Evolutionary conservation across 1,140 invertebrate genomes (phyloP).

Genomic region (Hydropsyche tenuis): DNA sequence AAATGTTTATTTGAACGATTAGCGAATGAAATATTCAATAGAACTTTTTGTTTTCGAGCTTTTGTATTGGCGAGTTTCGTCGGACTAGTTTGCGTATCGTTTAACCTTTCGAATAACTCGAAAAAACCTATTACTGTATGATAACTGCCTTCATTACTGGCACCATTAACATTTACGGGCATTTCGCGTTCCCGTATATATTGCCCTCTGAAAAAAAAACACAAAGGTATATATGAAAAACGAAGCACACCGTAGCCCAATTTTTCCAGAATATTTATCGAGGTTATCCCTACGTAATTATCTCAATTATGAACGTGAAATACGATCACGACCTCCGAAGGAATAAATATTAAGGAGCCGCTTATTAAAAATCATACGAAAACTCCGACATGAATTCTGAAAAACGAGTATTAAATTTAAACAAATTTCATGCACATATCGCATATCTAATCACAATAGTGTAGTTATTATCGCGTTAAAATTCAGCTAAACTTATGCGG

Average conservation of each 20-base stretch:
- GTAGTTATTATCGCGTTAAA: background rate
- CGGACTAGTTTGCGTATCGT: background rate
- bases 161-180: slow-evolving; percentile 40
- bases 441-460: background rate
- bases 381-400: background rate
- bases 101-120: background rate
- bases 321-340: background rate
- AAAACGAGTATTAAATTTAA: background rate
- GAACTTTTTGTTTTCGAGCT: no score
- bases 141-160: slow-evolving; percentile 48
- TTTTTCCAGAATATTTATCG: slow-evolving; percentile 31
- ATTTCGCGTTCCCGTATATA: slow-evolving; percentile 13
- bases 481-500: background rate
- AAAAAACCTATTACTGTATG: slow-evolving; percentile 28
- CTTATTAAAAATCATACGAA: background rate
- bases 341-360: background rate
- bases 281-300: slow-evolving; percentile 26
- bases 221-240: background rate
- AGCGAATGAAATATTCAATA: no score
- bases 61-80: no score
- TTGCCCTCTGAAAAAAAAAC: slow-evolving; percentile 4
- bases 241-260: background rate
- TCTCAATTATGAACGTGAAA: slow-evolving; percentile 22
- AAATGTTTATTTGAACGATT: no score
- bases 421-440: background rate